Base-by-base conservation (phyloP, 2,888 invertebrate genomes). In the Drosophila infuscata region DNA sequence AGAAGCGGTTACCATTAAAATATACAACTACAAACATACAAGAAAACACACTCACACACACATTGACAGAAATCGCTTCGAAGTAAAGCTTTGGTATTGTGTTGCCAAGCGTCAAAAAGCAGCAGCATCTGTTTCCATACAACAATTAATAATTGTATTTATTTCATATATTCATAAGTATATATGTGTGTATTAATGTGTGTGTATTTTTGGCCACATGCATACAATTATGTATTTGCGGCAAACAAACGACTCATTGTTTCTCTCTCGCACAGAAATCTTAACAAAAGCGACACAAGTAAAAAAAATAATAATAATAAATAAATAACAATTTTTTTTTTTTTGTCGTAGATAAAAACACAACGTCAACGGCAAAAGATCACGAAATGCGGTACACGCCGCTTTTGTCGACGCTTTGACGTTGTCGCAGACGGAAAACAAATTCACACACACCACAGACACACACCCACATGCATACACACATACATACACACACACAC, bases 311-410 rank as follows among this genome's bases (percentile, higher is more conserved):
- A 67, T 59, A 78, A 69, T 70, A 81, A 74, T 68, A 76, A 76
- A 70, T 69, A 56, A 72, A 76, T 66, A 63, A 76, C 64, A 63
- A 74, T 74, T 73, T 65, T 68, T 64, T 43, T 64, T 43, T 36
- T 54, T 29, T 25, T 46, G 25, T 46, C 35, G 62, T 74, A 76
- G 89, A 90, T 79, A 86, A 86, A 89, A 88, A 58, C 64, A 65
- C 58, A 84, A 84, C 81, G 84, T 84, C 85, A 82, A 84, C 86
- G 76, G 80, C 74, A 69, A 88, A 85, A 89, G 86, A 84, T 89
- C 84, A 90, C 84, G 90, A 88, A 84, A 63, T 68, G 87, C 74
- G 86, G 86, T 85, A 67, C 74, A 71, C 65, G 69, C 67, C 9
- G 57, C 20, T 30, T 20, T 56, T 29, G 52, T 62, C 70, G 66